phyloP scores from a whole-genome alignment of 2,888 invertebrate species.

The Seladonia tumulorum region DNA sequence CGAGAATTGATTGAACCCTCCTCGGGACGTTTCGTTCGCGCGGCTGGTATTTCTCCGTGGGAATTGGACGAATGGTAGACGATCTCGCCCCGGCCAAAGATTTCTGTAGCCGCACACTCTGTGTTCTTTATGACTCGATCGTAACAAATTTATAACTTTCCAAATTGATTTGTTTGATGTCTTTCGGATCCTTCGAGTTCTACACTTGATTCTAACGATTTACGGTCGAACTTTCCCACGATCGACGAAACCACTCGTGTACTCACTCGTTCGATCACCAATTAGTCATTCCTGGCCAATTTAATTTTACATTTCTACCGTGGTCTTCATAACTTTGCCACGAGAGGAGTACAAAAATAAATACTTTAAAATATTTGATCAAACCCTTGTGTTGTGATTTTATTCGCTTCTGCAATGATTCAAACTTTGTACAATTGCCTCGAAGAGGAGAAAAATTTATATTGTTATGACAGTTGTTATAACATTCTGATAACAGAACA shows the following conservation, averaged over 20 bases:
- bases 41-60: neutral
- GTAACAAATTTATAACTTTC: neutral
- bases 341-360: neutral
- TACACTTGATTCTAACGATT: neutral
- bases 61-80: slow-evolving; percentile 12
- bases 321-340: neutral
- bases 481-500: too few species aligned
- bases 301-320: neutral
- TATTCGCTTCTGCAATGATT: neutral
- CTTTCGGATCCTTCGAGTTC: neutral
- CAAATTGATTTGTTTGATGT: neutral
- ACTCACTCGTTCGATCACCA: neutral
- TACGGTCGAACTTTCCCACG: neutral
- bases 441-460: neutral
- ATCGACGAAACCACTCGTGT: neutral
- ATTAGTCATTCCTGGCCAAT: neutral
- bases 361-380: neutral
- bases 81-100: neutral
- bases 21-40: slow-evolving; percentile 14
- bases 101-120: neutral
- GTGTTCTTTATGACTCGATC: neutral
- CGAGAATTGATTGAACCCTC: slow-evolving; percentile 23
- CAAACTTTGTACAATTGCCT: neutral
- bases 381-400: neutral
- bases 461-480: too few species aligned